Evolutionary conservation across 2,113 vertebrate species (phyloP), one percentile per base, ranked within the genome.

Genomic region (Cervus canadensis): DNA sequence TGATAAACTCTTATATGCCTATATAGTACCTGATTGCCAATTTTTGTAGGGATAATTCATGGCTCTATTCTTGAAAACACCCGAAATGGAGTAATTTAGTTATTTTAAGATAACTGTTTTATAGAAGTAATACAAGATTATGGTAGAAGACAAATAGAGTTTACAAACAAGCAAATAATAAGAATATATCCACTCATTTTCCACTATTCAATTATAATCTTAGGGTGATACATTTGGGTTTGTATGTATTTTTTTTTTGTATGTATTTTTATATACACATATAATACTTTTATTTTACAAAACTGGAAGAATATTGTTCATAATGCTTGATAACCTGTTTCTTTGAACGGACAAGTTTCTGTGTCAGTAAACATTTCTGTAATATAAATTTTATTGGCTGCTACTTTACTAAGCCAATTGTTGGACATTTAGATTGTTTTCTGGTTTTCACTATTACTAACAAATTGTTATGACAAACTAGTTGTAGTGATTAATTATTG

Each of bases 211-310:
- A 2, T 59, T 84, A 59, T 36, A 92, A 19, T 86, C 57, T 94
- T 54, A 76, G 40, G 12, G 21, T 60, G 36, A 21, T 12, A 95
- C 45, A 48, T 59, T 94, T 79, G 26, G 3, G 3, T 40, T 43
- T 83, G 9, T n/a, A 59, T 74, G 16, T 28, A 28, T 76, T 92
- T 87, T 94, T 87, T 36, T 36, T 36, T 43, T 83, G 9, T n/a
- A 59, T 74, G 16, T 28, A 28, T 76, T 92, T 87, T 94, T 87
- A 36, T 87, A 19, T 45, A 56, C 1, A 57, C 30, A 76, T 15
- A 2, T 56, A 92, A 21, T 50, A n/a, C 87, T 95, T 93, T 89
- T 57, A 81, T 85, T 96, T 97, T 91, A n/a, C 1, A 82, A 86
- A 90, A 13, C 43, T 78, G 56, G 19, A 81, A 82, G 12, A 40